phyloP scores from a whole-genome alignment of 2,888 invertebrate species.

The Rotaria macrura region DNA sequence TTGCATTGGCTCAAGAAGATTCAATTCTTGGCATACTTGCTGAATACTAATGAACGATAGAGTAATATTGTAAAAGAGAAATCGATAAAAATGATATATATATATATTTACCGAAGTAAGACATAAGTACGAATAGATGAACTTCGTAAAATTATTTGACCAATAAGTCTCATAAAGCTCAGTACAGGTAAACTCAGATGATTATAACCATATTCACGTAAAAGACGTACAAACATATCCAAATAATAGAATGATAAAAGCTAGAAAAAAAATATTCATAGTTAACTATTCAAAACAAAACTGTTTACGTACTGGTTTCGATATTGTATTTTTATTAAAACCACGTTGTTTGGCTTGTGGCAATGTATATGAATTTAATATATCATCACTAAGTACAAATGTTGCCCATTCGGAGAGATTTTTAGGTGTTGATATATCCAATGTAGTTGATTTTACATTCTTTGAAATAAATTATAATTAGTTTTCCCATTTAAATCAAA shows the following conservation, averaged over 20 bases:
- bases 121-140: neutral
- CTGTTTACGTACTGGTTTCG: neutral
- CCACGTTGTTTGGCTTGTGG: neutral
- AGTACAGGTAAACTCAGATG: conserved; percentile 9
- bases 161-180: neutral
- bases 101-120: neutral
- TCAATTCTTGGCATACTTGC: conserved; percentile 11
- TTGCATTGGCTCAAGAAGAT: neutral
- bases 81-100: neutral
- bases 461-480: neutral
- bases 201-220: conserved; percentile 21
- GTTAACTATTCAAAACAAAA: too few species aligned
- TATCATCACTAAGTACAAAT: neutral
- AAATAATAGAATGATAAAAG: conserved; percentile 15
- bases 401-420: neutral
- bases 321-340: neutral
- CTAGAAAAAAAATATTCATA: neutral
- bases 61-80: too few species aligned
- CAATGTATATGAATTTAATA: neutral
- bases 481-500: too few species aligned
- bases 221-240: neutral
- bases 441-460: neutral
- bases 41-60: neutral
- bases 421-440: neutral
- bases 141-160: neutral